A percentile compares a stretch with the other conserved stretches of the same genome.
phyloP scores from a whole-genome alignment of 2,888 invertebrate genomes.

The Epirrita christyi region DNA sequence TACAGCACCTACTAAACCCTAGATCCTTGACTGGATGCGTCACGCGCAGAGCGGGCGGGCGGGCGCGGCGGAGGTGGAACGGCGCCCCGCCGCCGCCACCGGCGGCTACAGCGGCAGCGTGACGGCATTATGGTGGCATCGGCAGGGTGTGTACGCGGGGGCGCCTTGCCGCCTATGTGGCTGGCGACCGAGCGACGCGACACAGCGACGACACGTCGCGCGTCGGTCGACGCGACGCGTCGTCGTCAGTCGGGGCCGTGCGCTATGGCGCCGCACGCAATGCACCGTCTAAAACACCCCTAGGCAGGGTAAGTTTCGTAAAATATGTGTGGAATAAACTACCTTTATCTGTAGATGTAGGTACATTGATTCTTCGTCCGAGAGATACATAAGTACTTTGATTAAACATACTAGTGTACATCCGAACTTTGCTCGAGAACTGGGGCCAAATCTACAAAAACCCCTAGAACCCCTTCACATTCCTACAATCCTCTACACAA shows the following conservation, averaged over 20 bases:
- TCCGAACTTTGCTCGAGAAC: too few species aligned
- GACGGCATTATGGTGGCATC: too few species aligned
- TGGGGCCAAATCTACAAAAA: too few species aligned
- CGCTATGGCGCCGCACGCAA: slow-evolving; percentile 35
- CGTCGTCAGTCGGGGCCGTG: too few species aligned
- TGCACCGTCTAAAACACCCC: slow-evolving; percentile 23
- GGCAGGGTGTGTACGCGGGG: neutral
- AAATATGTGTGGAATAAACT: neutral
- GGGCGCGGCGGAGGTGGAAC: slow-evolving; percentile 23
- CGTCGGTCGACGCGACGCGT: slow-evolving; percentile 18
- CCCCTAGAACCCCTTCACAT: too few species aligned
- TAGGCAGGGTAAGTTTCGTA: neutral
- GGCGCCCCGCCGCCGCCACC: too few species aligned
- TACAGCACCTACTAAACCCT: neutral
- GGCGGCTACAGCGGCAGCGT: too few species aligned
- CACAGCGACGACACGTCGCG: slow-evolving; percentile 13
- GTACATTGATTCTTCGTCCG: too few species aligned
- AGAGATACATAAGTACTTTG: too few species aligned
- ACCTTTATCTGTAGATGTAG: too few species aligned
- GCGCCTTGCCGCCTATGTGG: slow-evolving; percentile 5
- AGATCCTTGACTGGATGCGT: slow-evolving; percentile 24
- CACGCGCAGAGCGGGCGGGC: slow-evolving; percentile 11
- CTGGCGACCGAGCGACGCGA: slow-evolving; percentile 38
- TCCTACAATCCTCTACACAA: too few species aligned
- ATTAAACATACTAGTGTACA: too few species aligned